A percentile compares a stretch with the other conserved stretches of the same genome.
Conservation (phyloP, 2,888 invertebrate genomes). For the Leucoptera coffeella region DNA sequence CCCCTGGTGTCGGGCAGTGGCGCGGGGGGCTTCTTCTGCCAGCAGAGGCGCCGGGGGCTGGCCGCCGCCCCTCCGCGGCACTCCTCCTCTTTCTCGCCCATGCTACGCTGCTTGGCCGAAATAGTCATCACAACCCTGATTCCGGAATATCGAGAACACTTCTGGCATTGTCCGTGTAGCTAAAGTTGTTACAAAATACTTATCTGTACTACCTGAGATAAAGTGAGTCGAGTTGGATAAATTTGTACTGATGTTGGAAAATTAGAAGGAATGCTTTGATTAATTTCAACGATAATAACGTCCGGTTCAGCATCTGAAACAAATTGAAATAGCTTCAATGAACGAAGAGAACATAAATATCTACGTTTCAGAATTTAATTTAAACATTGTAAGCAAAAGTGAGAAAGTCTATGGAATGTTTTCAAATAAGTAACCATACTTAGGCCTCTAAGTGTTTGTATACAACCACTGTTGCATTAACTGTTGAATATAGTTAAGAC, state of each 20-base stretch:
- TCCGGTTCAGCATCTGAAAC: constrained; percentile 48
- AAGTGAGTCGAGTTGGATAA: constrained; percentile 41
- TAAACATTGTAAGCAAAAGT: too few relatives aligned
- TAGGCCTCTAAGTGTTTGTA: too few relatives aligned
- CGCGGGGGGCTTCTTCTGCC: constrained; percentile 37
- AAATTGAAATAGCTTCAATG: too few relatives aligned
- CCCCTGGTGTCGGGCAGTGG: constrained; percentile 66
- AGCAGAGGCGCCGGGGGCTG: constrained; percentile 33
- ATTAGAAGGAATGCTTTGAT: constrained; percentile 13
- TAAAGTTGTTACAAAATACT: constrained; percentile 26
- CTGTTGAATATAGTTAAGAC: too few relatives aligned
- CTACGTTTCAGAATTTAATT: too few relatives aligned
- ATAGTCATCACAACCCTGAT: constrained; percentile 36
- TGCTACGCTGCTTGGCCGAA: constrained; percentile 24
- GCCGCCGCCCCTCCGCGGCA: constrained; percentile 26
- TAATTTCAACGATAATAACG: constrained; percentile 34
- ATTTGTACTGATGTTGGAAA: constrained; percentile 31
- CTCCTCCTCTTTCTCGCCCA: constrained; percentile 48
- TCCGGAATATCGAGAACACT: constrained; percentile 42
- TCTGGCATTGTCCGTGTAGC: constrained; percentile 34
- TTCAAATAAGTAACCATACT: too few relatives aligned
- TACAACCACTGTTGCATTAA: too few relatives aligned
- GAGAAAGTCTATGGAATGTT: too few relatives aligned
- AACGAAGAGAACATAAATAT: too few relatives aligned
- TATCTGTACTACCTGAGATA: constrained; percentile 11